Percentiles rank a stretch among this genome's conserved stretches.
phyloP scores from a whole-genome alignment of 2,113 vertebrate genomes.

The Dendrocopos noguchii region DNA sequence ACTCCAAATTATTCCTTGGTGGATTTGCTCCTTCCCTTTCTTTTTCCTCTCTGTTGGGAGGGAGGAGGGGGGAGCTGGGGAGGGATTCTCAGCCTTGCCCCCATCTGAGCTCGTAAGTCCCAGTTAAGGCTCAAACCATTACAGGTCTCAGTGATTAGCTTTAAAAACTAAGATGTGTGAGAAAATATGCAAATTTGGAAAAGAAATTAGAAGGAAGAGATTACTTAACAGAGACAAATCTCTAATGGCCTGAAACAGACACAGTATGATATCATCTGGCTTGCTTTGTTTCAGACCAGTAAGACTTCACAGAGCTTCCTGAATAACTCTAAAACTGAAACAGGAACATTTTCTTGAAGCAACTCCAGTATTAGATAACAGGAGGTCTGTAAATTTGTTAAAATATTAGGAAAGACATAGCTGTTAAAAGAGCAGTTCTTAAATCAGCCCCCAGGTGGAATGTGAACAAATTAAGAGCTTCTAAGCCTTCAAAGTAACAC shows the following conservation, averaged over 20 bases:
- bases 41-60: no score
- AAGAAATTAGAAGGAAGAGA: background rate
- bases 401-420: conserved; percentile 71
- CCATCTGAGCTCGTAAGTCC: no score
- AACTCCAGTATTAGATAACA: background rate
- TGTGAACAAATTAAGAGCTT: conserved; percentile 35
- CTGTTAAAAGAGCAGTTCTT: conserved; percentile 67
- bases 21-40: no score
- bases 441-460: conserved; percentile 55
- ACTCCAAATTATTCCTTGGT: no score
- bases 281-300: background rate
- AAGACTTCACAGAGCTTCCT: background rate
- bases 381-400: conserved; percentile 64
- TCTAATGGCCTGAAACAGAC: background rate
- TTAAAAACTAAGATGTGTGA: background rate
- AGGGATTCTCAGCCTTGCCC: no score
- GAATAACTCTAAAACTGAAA: background rate
- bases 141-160: background rate
- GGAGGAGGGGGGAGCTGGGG: no score
- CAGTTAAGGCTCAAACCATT: no score
- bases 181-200: background rate
- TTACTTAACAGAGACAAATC: background rate
- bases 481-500: conserved; percentile 51
- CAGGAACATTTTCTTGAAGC: conserved; percentile 24
- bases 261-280: background rate